Conservation (phyloP, 2,888 invertebrate genomes). For the Merodon equestris region DNA sequence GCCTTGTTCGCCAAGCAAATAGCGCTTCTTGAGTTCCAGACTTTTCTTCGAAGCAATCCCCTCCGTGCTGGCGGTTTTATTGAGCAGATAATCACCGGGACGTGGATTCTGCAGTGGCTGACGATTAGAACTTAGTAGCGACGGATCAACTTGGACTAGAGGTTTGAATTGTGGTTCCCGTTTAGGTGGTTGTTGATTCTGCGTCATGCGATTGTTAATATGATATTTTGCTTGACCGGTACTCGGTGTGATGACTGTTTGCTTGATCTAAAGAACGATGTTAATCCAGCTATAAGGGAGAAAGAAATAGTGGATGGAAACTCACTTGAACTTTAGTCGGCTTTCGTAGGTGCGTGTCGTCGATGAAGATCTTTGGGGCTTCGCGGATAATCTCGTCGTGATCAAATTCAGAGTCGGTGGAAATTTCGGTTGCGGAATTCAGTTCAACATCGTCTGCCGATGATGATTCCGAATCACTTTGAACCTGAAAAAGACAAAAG, state of each 20-base stretch:
- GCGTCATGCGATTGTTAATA: conserved; percentile 72
- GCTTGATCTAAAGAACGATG: conserved; percentile 74
- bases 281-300: too few species aligned
- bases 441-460: conserved; percentile 86
- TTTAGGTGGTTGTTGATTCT: conserved; percentile 69
- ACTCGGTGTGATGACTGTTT: conserved; percentile 73
- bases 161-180: conserved; percentile 78
- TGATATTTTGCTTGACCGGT: conserved; percentile 62
- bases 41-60: conserved; percentile 93
- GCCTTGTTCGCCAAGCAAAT: conserved; percentile 86
- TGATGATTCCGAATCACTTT: conserved; percentile 83
- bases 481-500: conserved; percentile 80
- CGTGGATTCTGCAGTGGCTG: conserved; percentile 81
- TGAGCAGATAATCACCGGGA: conserved; percentile 87
- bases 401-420: conserved; percentile 95
- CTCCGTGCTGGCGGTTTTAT: conserved; percentile 91
- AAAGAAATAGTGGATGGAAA: neutral
- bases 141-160: conserved; percentile 78
- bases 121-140: conserved; percentile 75
- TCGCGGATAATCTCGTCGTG: conserved; percentile 85
- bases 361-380: conserved; percentile 87
- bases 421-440: conserved; percentile 94
- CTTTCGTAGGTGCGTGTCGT: conserved; percentile 83
- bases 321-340: conserved; percentile 84
- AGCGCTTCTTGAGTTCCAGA: conserved; percentile 90